These are phyloP conservation scores for Anorthoa munda DNA, from an alignment of 2,888 invertebrate genomes.

Conservation along the genomic window DNA sequence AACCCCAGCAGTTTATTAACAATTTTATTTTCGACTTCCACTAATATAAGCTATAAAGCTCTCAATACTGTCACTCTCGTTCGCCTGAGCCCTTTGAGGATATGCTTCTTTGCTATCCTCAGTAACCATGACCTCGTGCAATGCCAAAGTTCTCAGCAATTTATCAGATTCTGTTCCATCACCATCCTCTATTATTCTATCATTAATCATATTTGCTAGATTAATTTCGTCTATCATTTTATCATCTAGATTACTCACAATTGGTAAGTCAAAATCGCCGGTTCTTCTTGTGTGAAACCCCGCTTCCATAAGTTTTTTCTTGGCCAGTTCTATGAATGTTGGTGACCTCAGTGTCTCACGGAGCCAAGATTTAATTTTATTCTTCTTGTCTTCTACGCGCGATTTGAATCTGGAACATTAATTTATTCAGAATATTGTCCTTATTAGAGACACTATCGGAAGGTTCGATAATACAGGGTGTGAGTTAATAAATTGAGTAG, in stretches of 20 bases:
- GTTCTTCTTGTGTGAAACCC: constrained; percentile 76
- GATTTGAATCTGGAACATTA: constrained; percentile 81
- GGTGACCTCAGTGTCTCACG: constrained; percentile 84
- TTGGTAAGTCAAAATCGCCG: constrained; percentile 43
- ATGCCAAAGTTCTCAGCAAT: constrained; percentile 79
- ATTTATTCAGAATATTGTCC: no score
- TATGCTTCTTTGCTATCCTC: constrained; percentile 55
- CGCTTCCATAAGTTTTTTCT: constrained; percentile 81
- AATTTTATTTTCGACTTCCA: constrained; percentile 49
- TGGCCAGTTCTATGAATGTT: constrained; percentile 82
- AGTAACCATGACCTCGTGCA: constrained; percentile 80
- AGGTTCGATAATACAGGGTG: no score
- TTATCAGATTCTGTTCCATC: constrained; percentile 79
- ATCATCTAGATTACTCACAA: constrained; percentile 75
- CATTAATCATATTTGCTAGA: constrained; percentile 82
- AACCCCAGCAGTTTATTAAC: constrained; percentile 15
- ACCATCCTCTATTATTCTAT: constrained; percentile 80
- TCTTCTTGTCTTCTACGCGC: constrained; percentile 85
- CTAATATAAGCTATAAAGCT: constrained; percentile 67
- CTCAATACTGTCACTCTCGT: constrained; percentile 65
- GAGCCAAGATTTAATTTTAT: constrained; percentile 86
- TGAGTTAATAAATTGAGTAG: background rate
- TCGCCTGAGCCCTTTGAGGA: constrained; percentile 17
- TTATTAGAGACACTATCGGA: no score
- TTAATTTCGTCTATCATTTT: constrained; percentile 83